Base-by-base conservation (phyloP, 2,888 invertebrate species). In the Ischnus inquisitorius region DNA sequence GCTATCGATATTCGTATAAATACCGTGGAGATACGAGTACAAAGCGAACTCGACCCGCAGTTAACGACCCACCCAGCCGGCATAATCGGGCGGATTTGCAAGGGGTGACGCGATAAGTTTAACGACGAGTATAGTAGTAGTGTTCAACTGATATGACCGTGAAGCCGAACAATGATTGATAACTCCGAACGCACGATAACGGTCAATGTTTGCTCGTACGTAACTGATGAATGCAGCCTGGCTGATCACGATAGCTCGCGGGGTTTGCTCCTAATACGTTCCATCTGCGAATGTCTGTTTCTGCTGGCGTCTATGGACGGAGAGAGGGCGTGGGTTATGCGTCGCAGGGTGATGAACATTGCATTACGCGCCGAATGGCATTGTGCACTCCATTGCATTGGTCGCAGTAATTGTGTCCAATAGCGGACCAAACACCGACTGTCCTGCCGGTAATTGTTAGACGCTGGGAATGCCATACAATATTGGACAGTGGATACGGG, bases 81-180 rank as follows among this genome's bases (percentile, higher is more conserved):
- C 39, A 72, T 25, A 43, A 72, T 72, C 57, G 71, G 41, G 4
- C 22, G 41, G 19, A 43, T 60, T 28, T 39, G 25, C 19, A 57
- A 41, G 41, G 16, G n/a, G 14, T 22, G 54, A 39, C 19, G 34
- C 5, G 34, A 34, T 34, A 71, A 51, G 22, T 43, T 57, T 60
- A 72, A 71, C 54, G 16, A 2, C 51, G 2, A 54, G 54, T 3
- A 54, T 22, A 54, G 54, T 22, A 39, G 62, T 14, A 41, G 10
- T 19, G 69, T 71, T 54, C 3, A 65, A 54, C 69, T 75, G 57
- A 74, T 68, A 75, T 76, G 77, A 41, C 76, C 67, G 54, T 71
- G 54, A 34, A 77, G 43, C 60, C 68, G 25, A 83, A 68, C 72
- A 48, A 80, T 80, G 83, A 80, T 83, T 80, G 80, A 80, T 83